These are phyloP conservation scores for Xestia ashworthii DNA, from an alignment of 2,888 invertebrate species.

Conservation along the genomic window DNA sequence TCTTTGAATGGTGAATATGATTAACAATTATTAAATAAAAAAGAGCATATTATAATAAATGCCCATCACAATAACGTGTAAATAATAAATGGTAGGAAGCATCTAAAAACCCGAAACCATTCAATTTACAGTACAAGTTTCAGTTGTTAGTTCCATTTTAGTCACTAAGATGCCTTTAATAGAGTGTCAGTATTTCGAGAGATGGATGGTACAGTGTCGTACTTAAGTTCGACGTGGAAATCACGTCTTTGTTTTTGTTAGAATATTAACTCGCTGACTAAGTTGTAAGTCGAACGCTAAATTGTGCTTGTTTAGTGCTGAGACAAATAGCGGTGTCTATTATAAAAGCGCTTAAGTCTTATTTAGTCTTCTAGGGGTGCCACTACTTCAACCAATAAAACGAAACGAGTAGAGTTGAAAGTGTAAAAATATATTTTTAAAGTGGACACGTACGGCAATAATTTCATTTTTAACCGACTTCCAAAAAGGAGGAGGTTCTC, in stretches of 20 bases:
- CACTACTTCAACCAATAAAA: constrained; percentile 36
- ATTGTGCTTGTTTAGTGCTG: constrained; percentile 55
- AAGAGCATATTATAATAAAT: background rate
- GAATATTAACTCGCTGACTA: constrained; percentile 60
- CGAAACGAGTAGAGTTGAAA: constrained; percentile 13
- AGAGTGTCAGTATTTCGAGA: constrained; percentile 39
- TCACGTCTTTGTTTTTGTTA: constrained; percentile 58
- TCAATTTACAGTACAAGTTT: background rate
- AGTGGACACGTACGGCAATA: constrained; percentile 44
- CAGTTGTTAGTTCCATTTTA: constrained; percentile 10
- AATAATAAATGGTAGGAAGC: background rate
- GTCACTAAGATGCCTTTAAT: constrained; percentile 15
- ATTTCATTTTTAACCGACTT: constrained; percentile 31
- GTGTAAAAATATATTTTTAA: constrained; percentile 25
- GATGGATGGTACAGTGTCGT: constrained; percentile 24
- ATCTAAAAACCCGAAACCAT: background rate
- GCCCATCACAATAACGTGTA: background rate
- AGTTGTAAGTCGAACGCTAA: constrained; percentile 61
- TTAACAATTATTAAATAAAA: background rate
- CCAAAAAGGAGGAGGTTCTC: too few relatives aligned
- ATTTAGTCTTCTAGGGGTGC: constrained; percentile 45
- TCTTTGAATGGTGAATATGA: background rate
- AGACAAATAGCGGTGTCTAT: constrained; percentile 60
- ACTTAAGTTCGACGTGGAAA: constrained; percentile 52
- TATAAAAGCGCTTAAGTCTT: constrained; percentile 40